These are phyloP conservation scores for Crotalus horridus DNA, from an alignment of 2,113 vertebrate species.

Conservation along the genomic window DNA sequence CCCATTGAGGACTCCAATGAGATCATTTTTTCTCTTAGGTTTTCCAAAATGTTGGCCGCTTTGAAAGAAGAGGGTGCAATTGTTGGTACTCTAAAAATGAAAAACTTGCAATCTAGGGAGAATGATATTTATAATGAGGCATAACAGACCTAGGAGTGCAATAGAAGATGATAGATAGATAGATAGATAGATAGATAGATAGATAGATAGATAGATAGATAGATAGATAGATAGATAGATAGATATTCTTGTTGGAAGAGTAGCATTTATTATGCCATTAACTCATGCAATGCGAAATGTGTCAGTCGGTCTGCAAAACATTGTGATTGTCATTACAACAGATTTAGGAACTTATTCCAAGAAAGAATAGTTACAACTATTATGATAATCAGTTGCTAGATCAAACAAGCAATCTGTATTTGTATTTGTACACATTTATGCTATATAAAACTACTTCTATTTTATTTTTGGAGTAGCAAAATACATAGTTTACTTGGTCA, in stretches of 20 bases:
- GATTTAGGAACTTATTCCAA: background rate
- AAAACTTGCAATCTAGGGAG: background rate
- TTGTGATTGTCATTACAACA: background rate
- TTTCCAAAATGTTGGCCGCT: rapidly evolving
- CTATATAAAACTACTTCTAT: background rate
- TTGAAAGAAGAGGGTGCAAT: background rate
- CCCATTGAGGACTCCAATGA: background rate
- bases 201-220: background rate
- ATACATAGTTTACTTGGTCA: background rate
- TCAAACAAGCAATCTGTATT: background rate
- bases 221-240: background rate
- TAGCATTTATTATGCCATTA: background rate
- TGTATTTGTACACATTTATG: background rate
- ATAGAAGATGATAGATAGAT: background rate
- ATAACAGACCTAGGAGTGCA: background rate
- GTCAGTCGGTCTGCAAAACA: background rate
- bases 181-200: background rate
- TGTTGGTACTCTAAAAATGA: background rate
- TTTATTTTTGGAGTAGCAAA: background rate
- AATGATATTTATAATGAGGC: background rate
- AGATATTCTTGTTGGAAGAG: background rate
- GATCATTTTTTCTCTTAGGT: background rate
- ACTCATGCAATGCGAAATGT: background rate
- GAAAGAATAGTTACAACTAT: background rate
- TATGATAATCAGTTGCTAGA: background rate